A percentile compares a stretch with the other conserved stretches of the same genome.
Evolutionary conservation across 2,888 invertebrate genomes (phyloP).

Genomic region (Yponomeuta cagnagella): DNA sequence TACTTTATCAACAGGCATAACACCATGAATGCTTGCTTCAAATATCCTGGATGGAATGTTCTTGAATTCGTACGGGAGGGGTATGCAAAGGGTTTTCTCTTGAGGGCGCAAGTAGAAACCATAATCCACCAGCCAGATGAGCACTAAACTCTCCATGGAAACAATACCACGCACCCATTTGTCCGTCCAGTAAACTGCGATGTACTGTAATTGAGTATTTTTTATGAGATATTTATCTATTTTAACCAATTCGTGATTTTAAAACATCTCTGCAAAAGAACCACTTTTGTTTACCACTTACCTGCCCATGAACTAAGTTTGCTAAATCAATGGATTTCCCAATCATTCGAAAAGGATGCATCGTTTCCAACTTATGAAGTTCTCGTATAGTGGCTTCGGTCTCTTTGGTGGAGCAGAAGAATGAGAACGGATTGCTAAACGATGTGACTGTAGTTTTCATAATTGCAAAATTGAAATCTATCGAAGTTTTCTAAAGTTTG

Average conservation of each 20-base stretch:
- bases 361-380: neutral
- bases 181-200: constrained; percentile 43
- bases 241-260: neutral
- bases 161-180: constrained; percentile 46
- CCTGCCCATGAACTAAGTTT: constrained; percentile 40
- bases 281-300: constrained; percentile 23
- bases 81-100: constrained; percentile 33
- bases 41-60: constrained; percentile 45
- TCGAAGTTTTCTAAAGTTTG: too few species aligned
- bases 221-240: neutral
- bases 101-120: constrained; percentile 37
- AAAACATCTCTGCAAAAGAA: neutral
- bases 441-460: constrained; percentile 39
- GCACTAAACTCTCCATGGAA: constrained; percentile 35
- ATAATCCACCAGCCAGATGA: constrained; percentile 49
- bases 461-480: constrained; percentile 9
- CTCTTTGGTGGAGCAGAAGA: constrained; percentile 34
- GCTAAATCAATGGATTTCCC: constrained; percentile 11
- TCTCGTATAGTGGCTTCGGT: constrained; percentile 20
- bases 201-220: constrained; percentile 34
- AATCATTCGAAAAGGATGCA: neutral
- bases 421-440: constrained; percentile 44
- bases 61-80: constrained; percentile 36
- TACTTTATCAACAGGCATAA: constrained; percentile 44
- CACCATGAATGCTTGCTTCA: constrained; percentile 52